Evolutionary conservation across 2,888 invertebrate genomes (phyloP).

Genomic region (Mechanitis messenoides): DNA sequence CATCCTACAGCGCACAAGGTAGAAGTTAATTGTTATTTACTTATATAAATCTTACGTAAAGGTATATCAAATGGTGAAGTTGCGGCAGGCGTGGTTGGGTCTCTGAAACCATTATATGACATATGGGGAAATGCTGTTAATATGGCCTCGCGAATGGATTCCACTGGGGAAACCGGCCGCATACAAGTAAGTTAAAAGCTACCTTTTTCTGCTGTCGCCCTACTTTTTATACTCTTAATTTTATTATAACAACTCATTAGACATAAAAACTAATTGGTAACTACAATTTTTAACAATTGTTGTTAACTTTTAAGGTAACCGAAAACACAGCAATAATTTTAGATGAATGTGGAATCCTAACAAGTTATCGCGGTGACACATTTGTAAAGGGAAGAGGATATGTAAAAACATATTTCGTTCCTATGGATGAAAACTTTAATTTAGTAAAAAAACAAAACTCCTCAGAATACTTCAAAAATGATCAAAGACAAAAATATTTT

Average conservation of each 20-base stretch:
- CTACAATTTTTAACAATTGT: not conserved
- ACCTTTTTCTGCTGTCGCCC: too few species aligned
- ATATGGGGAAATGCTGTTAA: constrained; percentile 99
- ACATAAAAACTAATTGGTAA: too few species aligned
- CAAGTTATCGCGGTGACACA: constrained; percentile 82
- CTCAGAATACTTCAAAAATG: constrained; percentile 45
- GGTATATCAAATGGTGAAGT: constrained; percentile 94
- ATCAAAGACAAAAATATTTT: constrained; percentile 46
- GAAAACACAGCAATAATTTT: constrained; percentile 83
- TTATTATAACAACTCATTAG: too few species aligned
- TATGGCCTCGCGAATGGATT: constrained; percentile 97
- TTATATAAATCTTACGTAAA: constrained; percentile 35
- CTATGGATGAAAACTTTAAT: constrained; percentile 78
- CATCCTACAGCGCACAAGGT: too few species aligned
- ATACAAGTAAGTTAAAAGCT: constrained; percentile 79
- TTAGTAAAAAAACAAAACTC: constrained; percentile 62
- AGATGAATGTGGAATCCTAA: constrained; percentile 81
- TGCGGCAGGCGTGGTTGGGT: constrained; percentile 96
- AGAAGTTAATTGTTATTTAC: not conserved
- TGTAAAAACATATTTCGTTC: constrained; percentile 84
- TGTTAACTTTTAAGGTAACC: constrained; percentile 72
- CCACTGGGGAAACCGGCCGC: constrained; percentile 87
- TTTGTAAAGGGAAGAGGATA: constrained; percentile 83
- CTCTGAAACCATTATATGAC: constrained; percentile 95
- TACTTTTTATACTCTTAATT: not conserved